Evolutionary conservation across 2,888 invertebrate species (phyloP).

Genomic region (Coelinius sp.): DNA sequence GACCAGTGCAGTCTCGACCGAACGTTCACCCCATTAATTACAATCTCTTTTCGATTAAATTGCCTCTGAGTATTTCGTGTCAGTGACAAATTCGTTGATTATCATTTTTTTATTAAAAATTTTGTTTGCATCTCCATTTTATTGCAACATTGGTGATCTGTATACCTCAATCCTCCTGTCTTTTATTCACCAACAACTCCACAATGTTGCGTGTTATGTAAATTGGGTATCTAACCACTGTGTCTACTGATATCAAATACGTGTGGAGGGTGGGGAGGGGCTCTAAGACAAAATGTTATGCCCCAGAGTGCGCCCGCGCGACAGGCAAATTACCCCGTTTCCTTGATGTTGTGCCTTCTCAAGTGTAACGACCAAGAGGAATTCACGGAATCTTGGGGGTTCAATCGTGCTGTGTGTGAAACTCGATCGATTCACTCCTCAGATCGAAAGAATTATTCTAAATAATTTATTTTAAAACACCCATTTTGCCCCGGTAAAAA

Average conservation of each 20-base stretch:
- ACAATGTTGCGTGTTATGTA: slow-evolving; percentile 39
- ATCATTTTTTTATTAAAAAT: slow-evolving; percentile 5
- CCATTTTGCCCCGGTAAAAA: too few species aligned
- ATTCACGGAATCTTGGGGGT: slow-evolving; percentile 48
- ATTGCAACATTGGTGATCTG: too few species aligned
- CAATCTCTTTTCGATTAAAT: slow-evolving; percentile 46
- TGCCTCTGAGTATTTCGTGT: slow-evolving; percentile 15
- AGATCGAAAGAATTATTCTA: neutral
- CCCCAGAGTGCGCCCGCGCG: slow-evolving; percentile 46
- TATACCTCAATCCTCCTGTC: neutral
- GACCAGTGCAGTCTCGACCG: slow-evolving; percentile 47
- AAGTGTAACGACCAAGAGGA: slow-evolving; percentile 52
- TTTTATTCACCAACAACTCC: slow-evolving; percentile 20
- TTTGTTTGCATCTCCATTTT: neutral
- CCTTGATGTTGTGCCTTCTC: slow-evolving; percentile 56
- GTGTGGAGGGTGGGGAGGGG: slow-evolving; percentile 29
- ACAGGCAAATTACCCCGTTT: slow-evolving; percentile 69
- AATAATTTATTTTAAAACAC: too few species aligned
- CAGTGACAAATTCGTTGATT: slow-evolving; percentile 33
- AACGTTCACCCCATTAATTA: slow-evolving; percentile 37
- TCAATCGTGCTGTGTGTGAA: slow-evolving; percentile 26
- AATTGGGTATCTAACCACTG: slow-evolving; percentile 27
- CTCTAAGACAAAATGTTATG: slow-evolving; percentile 39
- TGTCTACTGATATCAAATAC: slow-evolving; percentile 30
- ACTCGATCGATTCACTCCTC: slow-evolving; percentile 23